Evolutionary conservation across 1,140 invertebrate species (phyloP), one percentile per base, ranked within the genome.

Genomic region (Venustaconcha ellipsiformis): DNA sequence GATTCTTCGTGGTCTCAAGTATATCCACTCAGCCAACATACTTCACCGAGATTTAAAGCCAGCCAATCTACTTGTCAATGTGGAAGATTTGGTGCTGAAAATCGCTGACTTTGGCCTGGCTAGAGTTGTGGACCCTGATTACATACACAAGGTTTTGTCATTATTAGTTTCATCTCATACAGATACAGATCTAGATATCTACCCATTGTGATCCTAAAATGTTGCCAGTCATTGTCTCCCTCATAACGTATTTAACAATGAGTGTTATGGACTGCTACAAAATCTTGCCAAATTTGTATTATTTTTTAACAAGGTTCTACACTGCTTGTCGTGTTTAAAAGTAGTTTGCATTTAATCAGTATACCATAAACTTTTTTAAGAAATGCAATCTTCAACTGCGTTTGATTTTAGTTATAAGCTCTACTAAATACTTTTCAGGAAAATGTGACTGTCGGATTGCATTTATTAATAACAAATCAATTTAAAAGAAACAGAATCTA

Each of bases 21-120:
- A 99, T 89, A 99, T 99, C 83, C 98, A 99, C 91, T 99, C 98
- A 64, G 98, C 98, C 74, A 99, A 99, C 91, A 97, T 99, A 77
- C 93, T 99, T 68, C 98, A 99, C 91, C 93, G 98, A 86, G 98
- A 99, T 89, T 92, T 99, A 70, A 90, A 99, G 91, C 98, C 98
- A 37, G 97, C 96, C 87, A 99, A 99, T 92, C 91, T 99, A 78
- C 92, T 99, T 76, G 92, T 99, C 72, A 99, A 99, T 67, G 70
- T 81, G 15, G 78, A 78, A 60, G 84, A 77, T 73, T 66, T 83
- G 62, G 78, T 82, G 8, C 91, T 92, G 65, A 88, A 97, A 95
- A 98, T 98, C 87, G 98, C 97, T 90, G 97, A 98, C 92, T 99
- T 99, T 93, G 96, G 96, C 77, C 90, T 97, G 78, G 95, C 98